These are phyloP conservation scores for Hemibagrus guttatus DNA, from an alignment of 2,797 vertebrate species.

Conservation along the genomic window DNA sequence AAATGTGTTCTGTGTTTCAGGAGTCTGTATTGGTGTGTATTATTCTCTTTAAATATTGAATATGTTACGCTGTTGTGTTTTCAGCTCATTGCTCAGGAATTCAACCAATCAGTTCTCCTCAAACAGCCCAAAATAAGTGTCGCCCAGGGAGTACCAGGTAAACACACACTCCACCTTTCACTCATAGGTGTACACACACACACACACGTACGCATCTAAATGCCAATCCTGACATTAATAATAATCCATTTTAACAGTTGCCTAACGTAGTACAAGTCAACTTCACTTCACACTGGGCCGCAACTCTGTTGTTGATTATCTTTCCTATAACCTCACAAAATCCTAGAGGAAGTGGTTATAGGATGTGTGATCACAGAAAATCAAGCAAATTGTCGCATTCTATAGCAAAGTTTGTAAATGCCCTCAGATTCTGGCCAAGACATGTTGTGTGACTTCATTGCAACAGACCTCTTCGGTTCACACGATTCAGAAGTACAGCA, in stretches of 20 bases:
- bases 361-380: too few species aligned
- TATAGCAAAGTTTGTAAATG: too few species aligned
- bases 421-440: too few species aligned
- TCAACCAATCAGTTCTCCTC: conserved; percentile 81
- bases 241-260: neutral
- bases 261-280: neutral
- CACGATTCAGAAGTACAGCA: too few species aligned
- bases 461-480: too few species aligned
- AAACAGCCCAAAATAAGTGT: conserved; percentile 76
- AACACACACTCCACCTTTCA: conserved; percentile 1
- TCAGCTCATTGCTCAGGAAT: conserved; percentile 97
- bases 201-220: neutral
- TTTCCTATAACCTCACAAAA: neutral
- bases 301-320: neutral
- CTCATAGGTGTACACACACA: neutral
- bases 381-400: too few species aligned
- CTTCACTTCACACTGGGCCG: neutral
- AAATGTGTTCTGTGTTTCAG: neutral
- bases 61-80: conserved; percentile 27
- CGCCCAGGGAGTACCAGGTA: conserved; percentile 76
- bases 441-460: too few species aligned
- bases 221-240: neutral
- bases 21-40: neutral
- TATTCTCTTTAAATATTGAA: neutral
- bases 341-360: too few species aligned